Base-by-base conservation (phyloP, 2,888 invertebrate genomes). In the Alviniconcha strummeri region DNA sequence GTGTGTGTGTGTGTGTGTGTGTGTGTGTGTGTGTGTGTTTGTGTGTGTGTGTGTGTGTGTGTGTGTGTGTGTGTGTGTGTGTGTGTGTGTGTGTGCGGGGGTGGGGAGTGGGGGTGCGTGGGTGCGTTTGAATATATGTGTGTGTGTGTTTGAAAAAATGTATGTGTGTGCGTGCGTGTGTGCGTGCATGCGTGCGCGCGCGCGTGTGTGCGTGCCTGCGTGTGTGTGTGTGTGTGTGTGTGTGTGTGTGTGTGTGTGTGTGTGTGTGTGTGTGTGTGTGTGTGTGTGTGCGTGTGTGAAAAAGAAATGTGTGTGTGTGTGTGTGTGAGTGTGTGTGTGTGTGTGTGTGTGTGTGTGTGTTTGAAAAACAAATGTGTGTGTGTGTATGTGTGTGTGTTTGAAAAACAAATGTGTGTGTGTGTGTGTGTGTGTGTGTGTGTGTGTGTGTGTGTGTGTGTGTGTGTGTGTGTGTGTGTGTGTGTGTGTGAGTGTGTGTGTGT, bases 1-100 rank as follows among this genome's bases (percentile, higher is more conserved):
- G 69, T 11, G 17, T 17, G 15, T 0, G 17, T 0, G 69, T 69
- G 17, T 15, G 17, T 9, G 7, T 69, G 69, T 69, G 69, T 69
- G 4, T 69, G 7, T 69, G 69, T 69, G 69, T 69, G 69, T 69
- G 69, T 69, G 69, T 69, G 69, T 69, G 69, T 69, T 0, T 69
- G 69, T 69, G 69, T 69, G 69, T 69, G 69, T 69, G 69, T 69
- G 69, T 15, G 69, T 69, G 69, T 69, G 69, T 69, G 69, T 69
- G 69, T 69, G 69, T 69, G 69, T 69, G 69, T 15, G 17, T 69
- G 17, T 15, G 17, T 9, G 17, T n/a, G 17, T 36, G 36, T n/a
- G 17, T 69, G 11, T 17, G 17, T 72, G 19, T 72, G 72, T 72
- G 72, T 72, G 19, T 72, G 72, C n/a, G n/a, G n/a, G n/a, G n/a